Evolutionary conservation across 2,113 vertebrate species (phyloP).

Genomic region (Peromyscus leucopus): DNA sequence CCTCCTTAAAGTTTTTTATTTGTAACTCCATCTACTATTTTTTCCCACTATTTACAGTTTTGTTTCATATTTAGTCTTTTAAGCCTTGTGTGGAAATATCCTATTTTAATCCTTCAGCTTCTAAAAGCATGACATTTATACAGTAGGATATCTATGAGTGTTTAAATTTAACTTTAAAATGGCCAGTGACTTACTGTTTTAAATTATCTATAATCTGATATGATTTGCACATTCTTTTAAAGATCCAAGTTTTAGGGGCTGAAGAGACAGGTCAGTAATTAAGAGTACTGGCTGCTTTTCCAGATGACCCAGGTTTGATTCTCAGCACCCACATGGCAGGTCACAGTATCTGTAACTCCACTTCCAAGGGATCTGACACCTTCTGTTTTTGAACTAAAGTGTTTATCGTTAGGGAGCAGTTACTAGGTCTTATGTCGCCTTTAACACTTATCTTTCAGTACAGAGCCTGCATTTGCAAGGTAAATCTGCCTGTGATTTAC

Average conservation of each 20-base stretch:
- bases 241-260: background rate
- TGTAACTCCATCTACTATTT: background rate
- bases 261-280: background rate
- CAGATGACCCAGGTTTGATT: background rate
- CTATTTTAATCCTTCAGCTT: background rate
- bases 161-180: slow-evolving; percentile 52
- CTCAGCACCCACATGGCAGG: background rate
- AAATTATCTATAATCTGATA: background rate
- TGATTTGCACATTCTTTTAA: slow-evolving; percentile 2
- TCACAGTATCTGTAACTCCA: background rate
- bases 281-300: background rate
- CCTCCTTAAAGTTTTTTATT: slow-evolving; percentile 32
- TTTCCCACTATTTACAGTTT: slow-evolving; percentile 33
- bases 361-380: background rate
- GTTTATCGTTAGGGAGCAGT: background rate
- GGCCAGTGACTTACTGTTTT: slow-evolving; percentile 23
- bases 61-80: slow-evolving; percentile 32
- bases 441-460: background rate
- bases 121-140: background rate
- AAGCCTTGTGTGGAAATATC: background rate
- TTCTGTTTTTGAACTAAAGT: background rate
- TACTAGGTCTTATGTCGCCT: background rate
- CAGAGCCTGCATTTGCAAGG: background rate
- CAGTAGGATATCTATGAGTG: slow-evolving; percentile 1
- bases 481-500: background rate